phyloP scores from a whole-genome alignment of 2,797 vertebrate genomes.

The Alcedo quadribrachys region DNA sequence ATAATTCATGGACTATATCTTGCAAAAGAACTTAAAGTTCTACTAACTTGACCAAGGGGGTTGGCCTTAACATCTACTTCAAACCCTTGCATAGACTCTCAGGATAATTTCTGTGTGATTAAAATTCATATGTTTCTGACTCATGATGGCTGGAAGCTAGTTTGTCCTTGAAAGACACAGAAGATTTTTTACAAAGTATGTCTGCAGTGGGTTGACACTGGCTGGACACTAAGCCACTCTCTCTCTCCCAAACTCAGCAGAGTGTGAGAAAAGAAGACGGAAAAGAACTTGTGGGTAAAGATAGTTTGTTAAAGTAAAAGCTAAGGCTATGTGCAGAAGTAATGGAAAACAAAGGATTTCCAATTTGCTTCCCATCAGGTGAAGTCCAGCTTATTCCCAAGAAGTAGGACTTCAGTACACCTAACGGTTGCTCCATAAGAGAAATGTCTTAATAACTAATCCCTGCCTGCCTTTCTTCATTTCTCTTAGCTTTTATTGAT shows the following conservation, averaged over 20 bases:
- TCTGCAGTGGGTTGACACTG: neutral
- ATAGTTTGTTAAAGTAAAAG: neutral
- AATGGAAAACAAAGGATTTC: neutral
- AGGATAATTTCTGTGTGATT: neutral
- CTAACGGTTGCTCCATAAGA: rapidly evolving
- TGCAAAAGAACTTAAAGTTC: neutral
- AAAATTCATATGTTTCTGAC: neutral
- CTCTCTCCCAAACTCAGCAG: neutral
- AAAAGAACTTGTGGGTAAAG: rapidly evolving
- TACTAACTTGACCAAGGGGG: neutral
- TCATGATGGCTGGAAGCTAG: neutral
- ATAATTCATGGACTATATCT: neutral
- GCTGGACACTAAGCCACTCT: rapidly evolving
- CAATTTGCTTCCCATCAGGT: neutral
- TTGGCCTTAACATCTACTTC: neutral
- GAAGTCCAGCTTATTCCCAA: neutral
- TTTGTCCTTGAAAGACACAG: neutral
- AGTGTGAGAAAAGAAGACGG: rapidly evolving
- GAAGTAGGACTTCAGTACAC: rapidly evolving
- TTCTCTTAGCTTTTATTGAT: no score
- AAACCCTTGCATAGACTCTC: neutral
- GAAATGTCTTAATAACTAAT: no score
- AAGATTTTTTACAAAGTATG: neutral
- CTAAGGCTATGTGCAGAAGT: neutral
- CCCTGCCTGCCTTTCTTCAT: no score